phyloP scores from a whole-genome alignment of 1,140 invertebrate genomes.

The Drosophila cardini region DNA sequence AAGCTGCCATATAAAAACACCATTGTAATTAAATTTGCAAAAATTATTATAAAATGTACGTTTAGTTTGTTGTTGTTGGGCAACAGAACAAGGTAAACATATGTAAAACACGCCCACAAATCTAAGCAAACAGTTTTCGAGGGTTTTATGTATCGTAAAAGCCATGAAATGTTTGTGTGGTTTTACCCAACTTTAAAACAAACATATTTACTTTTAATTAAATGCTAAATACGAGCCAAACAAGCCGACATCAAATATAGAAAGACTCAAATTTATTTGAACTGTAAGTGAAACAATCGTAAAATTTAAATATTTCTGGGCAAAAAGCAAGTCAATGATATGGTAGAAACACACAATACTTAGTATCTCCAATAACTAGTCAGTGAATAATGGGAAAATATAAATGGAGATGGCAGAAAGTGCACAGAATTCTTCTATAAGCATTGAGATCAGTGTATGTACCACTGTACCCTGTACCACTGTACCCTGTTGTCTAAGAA shows the following conservation, averaged over 20 bases:
- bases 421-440: too few relatives aligned
- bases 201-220: conserved; percentile 80
- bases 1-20: conserved; percentile 15
- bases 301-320: conserved; percentile 44
- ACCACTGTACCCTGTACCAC: too few relatives aligned
- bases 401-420: background rate
- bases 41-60: conserved; percentile 28
- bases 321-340: conserved; percentile 9
- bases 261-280: conserved; percentile 13
- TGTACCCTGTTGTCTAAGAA: background rate
- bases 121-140: conserved; percentile 17
- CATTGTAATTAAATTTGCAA: conserved; percentile 15
- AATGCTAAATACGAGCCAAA: conserved; percentile 39
- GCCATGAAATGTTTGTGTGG: conserved; percentile 29
- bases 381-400: background rate
- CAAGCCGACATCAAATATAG: conserved; percentile 14
- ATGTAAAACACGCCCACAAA: conserved; percentile 15
- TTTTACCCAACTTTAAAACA: conserved; percentile 62
- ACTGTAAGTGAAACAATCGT: conserved; percentile 30
- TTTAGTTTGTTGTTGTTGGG: conserved; percentile 1
- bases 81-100: conserved; percentile 13
- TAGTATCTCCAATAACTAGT: conserved; percentile 6
- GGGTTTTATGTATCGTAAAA: conserved; percentile 1
- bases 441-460: too few relatives aligned
- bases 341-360: background rate